Percentiles rank a stretch among this genome's conserved stretches.
phyloP scores from a whole-genome alignment of 2,113 vertebrate genomes.

The Austrofundulus limnaeus region DNA sequence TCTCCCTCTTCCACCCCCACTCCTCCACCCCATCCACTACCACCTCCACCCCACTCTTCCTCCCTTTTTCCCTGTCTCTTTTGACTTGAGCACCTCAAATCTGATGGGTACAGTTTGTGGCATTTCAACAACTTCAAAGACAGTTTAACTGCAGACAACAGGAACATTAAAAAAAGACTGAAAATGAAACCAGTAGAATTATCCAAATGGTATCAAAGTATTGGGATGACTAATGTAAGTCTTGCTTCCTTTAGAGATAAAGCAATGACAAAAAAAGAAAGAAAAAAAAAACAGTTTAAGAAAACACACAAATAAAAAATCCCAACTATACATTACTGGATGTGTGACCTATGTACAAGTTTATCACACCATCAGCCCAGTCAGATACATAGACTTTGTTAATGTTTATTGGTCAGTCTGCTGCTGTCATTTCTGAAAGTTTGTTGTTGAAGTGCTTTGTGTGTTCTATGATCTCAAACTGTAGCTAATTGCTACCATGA shows the following conservation, averaged over 20 bases:
- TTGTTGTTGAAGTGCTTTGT: not conserved
- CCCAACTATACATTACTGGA: not conserved
- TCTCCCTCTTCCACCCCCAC: conserved; percentile 2
- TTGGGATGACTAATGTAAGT: conserved; percentile 54
- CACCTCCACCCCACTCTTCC: conserved; percentile 15
- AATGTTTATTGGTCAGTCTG: not conserved
- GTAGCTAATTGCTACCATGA: not conserved
- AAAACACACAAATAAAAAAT: not conserved
- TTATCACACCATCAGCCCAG: not conserved
- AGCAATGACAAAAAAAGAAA: conserved; percentile 34
- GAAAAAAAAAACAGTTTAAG: too few species aligned
- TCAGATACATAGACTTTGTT: not conserved
- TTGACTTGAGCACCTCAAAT: conserved; percentile 77
- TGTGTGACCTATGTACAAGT: conserved; percentile 8
- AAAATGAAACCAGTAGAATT: conserved; percentile 48
- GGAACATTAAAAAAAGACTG: conserved; percentile 39
- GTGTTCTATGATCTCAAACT: not conserved
- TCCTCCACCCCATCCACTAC: not conserved
- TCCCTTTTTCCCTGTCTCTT: conserved; percentile 56
- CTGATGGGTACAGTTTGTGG: conserved; percentile 75
- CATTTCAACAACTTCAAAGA: conserved; percentile 70
- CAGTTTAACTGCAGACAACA: conserved; percentile 54
- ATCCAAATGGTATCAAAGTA: conserved; percentile 44
- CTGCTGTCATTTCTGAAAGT: not conserved
- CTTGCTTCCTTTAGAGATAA: conserved; percentile 32